Conservation (phyloP, 2,113 vertebrate species). For the Cervus canadensis region DNA sequence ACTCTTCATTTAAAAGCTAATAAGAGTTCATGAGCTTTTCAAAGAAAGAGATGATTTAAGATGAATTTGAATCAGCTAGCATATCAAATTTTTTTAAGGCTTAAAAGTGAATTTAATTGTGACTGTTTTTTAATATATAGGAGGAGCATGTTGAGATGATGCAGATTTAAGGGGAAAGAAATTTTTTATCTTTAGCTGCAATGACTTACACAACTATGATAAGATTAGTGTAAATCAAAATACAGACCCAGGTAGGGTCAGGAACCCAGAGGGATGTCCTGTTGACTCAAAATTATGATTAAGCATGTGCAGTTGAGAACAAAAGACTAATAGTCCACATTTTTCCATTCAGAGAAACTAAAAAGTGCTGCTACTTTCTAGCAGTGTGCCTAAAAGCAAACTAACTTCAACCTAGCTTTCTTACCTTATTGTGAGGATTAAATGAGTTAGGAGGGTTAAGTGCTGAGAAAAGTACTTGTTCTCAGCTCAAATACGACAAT, state of each 20-base stretch:
- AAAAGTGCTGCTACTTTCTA: background rate
- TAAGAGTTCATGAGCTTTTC: background rate
- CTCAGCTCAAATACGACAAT: background rate
- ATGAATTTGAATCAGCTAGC: background rate
- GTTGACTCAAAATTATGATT: background rate
- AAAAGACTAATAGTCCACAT: background rate
- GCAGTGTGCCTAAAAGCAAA: background rate
- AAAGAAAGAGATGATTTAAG: conserved; percentile 2
- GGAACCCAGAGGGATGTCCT: background rate
- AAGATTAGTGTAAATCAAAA: background rate
- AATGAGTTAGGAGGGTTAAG: background rate
- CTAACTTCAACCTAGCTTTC: background rate
- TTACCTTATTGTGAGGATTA: background rate
- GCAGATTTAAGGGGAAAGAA: background rate
- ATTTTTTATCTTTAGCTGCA: background rate
- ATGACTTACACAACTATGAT: background rate
- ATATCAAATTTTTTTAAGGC: background rate
- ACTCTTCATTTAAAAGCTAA: background rate
- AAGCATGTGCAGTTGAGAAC: background rate
- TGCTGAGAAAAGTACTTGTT: background rate
- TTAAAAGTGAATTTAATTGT: background rate
- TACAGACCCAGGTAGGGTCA: background rate
- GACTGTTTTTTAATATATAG: background rate
- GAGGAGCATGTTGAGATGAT: background rate
- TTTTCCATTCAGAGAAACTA: background rate